Conservation (phyloP, 2,797 vertebrate genomes). For the Argyrosomus regius region DNA sequence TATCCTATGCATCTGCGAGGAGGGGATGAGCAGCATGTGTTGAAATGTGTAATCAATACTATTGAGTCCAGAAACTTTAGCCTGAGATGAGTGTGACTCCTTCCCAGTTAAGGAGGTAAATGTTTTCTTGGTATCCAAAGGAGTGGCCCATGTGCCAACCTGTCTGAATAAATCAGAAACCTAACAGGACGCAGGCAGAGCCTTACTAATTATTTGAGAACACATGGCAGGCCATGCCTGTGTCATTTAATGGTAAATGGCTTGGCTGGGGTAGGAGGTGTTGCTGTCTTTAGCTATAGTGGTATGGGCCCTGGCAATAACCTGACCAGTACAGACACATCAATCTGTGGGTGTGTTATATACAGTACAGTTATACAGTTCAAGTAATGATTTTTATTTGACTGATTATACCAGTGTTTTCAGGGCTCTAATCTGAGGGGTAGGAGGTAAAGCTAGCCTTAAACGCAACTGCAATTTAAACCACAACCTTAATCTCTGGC, state of each 20-base stretch:
- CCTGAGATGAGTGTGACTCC: conserved; percentile 71
- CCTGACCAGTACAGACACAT: too few species aligned
- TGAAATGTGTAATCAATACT: conserved; percentile 84
- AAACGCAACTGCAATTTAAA: too few species aligned
- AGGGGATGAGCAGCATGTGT: conserved; percentile 72
- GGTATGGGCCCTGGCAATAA: background rate
- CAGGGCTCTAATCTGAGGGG: too few species aligned
- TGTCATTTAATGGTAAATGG: conserved; percentile 52
- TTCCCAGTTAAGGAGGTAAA: conserved; percentile 84
- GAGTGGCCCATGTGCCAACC: conserved; percentile 72
- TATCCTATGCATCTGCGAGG: conserved; percentile 17
- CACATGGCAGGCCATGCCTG: conserved; percentile 47
- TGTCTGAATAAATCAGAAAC: conserved; percentile 83
- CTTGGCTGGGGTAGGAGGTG: background rate
- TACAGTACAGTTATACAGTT: background rate
- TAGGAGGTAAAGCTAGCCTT: too few species aligned
- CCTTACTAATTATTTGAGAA: conserved; percentile 78
- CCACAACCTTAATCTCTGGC: too few species aligned
- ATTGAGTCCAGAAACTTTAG: conserved; percentile 75
- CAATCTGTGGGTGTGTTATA: background rate
- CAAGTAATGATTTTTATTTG: background rate
- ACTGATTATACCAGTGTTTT: background rate
- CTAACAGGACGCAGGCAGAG: conserved; percentile 65
- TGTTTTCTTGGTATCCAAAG: conserved; percentile 82
- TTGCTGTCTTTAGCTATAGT: conserved; percentile 29